Conservation (phyloP, 2,113 vertebrate genomes). For the Scophthalmus maximus region DNA sequence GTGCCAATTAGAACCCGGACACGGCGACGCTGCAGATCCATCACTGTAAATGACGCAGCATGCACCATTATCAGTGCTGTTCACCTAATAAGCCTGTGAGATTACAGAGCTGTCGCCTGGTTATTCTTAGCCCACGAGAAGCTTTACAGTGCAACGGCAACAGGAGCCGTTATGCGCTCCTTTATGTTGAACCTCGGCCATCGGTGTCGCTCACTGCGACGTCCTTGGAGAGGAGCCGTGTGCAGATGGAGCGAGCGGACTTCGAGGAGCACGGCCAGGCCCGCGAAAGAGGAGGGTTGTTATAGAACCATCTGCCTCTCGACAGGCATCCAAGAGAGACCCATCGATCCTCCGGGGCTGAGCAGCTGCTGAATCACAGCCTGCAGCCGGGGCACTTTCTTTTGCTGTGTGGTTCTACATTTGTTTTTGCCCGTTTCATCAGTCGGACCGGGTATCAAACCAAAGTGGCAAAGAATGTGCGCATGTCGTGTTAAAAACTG, state of each 20-base stretch:
- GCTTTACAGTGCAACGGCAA: slow-evolving; percentile 9
- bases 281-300: too few relatives aligned
- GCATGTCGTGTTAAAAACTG: too few relatives aligned
- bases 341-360: slow-evolving; percentile 5
- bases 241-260: slow-evolving; percentile 55
- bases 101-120: slow-evolving; percentile 5
- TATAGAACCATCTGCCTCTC: slow-evolving; percentile 64
- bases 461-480: not conserved
- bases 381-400: slow-evolving; percentile 16
- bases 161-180: slow-evolving; percentile 8
- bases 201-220: slow-evolving; percentile 18
- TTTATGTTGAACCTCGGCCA: slow-evolving; percentile 4
- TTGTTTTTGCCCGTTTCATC: not conserved
- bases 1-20: slow-evolving; percentile 25
- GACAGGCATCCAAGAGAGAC: slow-evolving; percentile 1
- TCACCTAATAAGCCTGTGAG: slow-evolving; percentile 36
- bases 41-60: slow-evolving; percentile 10
- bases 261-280: slow-evolving; percentile 10
- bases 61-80: not conserved
- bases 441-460: not conserved
- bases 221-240: slow-evolving; percentile 9
- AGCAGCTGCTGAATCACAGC: slow-evolving; percentile 40
- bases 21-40: not conserved
- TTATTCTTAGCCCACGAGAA: slow-evolving; percentile 53
- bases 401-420: not conserved